phyloP scores from a whole-genome alignment of 2,888 invertebrate species.

The Laothoe populi region DNA sequence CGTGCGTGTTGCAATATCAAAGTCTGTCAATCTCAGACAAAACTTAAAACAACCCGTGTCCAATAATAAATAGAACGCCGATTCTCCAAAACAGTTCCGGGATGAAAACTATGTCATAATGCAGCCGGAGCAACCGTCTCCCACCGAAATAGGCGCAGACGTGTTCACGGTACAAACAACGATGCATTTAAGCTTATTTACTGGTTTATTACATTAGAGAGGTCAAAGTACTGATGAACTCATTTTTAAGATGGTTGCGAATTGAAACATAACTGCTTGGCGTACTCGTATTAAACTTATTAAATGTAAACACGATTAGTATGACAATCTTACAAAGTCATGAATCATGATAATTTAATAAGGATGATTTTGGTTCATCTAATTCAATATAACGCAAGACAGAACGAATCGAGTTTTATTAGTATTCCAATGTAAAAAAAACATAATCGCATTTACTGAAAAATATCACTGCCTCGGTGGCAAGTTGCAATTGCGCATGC shows the following conservation, averaged over 20 bases:
- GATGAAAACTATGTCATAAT: constrained; percentile 12
- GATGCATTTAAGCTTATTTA: constrained; percentile 9
- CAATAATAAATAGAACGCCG: constrained; percentile 6
- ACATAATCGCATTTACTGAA: no score
- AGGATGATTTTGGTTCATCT: no score
- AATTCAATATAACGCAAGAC: no score
- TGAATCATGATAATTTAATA: no score
- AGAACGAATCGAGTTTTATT: no score
- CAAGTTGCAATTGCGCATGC: no score
- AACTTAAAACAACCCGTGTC: background rate
- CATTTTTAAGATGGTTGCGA: constrained; percentile 16
- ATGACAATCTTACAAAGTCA: no score
- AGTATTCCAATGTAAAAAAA: no score
- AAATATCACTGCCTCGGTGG: no score
- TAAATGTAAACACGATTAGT: background rate
- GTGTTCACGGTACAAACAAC: constrained; percentile 7
- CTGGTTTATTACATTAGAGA: constrained; percentile 15
- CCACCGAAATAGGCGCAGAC: constrained; percentile 16
- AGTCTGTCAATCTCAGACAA: background rate
- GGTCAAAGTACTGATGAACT: constrained; percentile 15
- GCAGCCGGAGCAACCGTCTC: background rate
- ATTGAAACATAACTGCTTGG: background rate
- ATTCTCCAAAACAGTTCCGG: constrained; percentile 23
- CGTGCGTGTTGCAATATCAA: background rate
- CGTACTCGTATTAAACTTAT: background rate